Evolutionary conservation across 2,888 invertebrate species (phyloP), one percentile per base, ranked within the genome.

Genomic region (Mimumesa dahlbomi): DNA sequence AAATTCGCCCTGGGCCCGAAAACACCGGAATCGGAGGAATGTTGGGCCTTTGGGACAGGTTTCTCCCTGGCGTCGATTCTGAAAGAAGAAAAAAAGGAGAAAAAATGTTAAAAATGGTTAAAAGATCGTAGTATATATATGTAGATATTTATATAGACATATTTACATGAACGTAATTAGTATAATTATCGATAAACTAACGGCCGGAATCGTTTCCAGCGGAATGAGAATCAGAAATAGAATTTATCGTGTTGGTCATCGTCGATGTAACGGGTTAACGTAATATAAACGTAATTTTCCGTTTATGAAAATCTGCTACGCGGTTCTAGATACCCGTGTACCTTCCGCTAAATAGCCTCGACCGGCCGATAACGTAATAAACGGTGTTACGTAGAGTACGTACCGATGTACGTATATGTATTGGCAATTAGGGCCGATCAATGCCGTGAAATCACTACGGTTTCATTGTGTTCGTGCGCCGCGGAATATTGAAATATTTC

Each of bases 1-100:
- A 97, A 96, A 91, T 95, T 94, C 75, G 97, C 96, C 82, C 97
- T 93, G 70, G 94, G 94, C 29, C 96, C 96, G 90, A 97, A 96
- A 85, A 95, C 94, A 89, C 95, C 94, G 63, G 95, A 94, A 61
- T 95, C 94, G 38, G 96, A 96, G 94, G 95, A 95, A 91, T 96
- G 96, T 57, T 93, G 92, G 46, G 95, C 96, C 85, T 95, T 94
- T 53, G 93, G 92, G 81, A 95, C 91, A 79, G 94, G 93, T 90
- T 95, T 96, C 84, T 96, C 96, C 77, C 96, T 93, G 18, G 96
- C 96, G 91, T 96, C 96, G 90, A 96, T 95, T 90, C 96, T 96
- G 93, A 0, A 92, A 93, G 77, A 25, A n/a, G n/a, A n/a, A n/a
- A n/a, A n/a, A n/a, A n/a, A n/a, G n/a, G n/a, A n/a, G n/a, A n/a